Base-by-base conservation (phyloP, 2,888 invertebrate species). In the Lasius platythorax region DNA sequence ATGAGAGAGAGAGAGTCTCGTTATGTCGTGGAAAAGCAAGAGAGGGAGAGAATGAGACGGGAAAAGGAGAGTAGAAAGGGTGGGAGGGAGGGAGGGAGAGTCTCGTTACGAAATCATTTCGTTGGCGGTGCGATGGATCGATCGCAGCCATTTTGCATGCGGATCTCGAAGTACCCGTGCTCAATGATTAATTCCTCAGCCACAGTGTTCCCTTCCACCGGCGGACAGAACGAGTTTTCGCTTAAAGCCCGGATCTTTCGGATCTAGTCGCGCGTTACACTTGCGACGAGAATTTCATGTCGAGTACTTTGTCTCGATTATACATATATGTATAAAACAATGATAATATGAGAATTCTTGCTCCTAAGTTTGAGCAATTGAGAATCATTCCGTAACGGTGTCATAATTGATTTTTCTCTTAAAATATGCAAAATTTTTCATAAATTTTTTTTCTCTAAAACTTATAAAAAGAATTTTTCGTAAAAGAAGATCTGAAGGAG, bases 61-160 rank as follows among this genome's bases (percentile, higher is more conserved):
- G 43, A 18, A 67, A n/a, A 30, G 58, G 76, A 56, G 43, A 46
- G 56, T 28, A 23, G 23, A 23, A 23, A 61, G 53, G 46, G 61
- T 43, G 50, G 43, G 46, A 37, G 68, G 82, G 64, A 64, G 46
- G 53, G 74, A 72, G 73, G 56, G 83, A 74, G 82, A 63, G 70
- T 63, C 83, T 89, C 89, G 89, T 89, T 89, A 89, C 88, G 87
- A 89, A 89, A 89, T 89, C 86, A 89, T 89, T 89, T 89, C 85
- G 85, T 76, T 67, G 87, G 85, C 85, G 74, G 74, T 83, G 76
- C 87, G 86, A 89, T 89, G 87, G 88, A 89, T 89, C 89, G 89
- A 89, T 89, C 86, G 85, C 82, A 73, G 87, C 88, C 89, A 89
- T 89, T 89, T 89, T 89, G 87, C 88, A 89, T 87, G 83, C 86